Evolutionary conservation across 2,888 invertebrate genomes (phyloP), one percentile per base, ranked within the genome.

Genomic region (Lasiommata megera): DNA sequence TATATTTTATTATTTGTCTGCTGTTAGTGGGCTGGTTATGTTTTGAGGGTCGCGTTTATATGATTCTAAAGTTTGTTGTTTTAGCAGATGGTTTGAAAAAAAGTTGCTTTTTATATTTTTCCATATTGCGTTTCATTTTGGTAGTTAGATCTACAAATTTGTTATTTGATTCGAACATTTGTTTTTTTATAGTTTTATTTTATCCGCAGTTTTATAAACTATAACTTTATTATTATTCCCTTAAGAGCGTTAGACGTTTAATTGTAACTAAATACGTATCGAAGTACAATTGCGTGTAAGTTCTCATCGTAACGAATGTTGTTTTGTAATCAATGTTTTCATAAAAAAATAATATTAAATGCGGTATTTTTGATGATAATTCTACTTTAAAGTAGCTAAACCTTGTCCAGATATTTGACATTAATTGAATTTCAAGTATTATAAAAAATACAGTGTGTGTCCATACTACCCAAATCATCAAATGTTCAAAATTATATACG

Each of bases 401-500:
- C 80, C 80, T 74, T 81, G 87, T 89, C 87, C 87, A 86, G 74
- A 67, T 67, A 71, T 69, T 72, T 76, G 74, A 76, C 36, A 76
- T 69, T 68, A 58, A 43, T 48, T 52, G 38, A 48, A 61, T 56
- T 53, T 44, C 36, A 36, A 53, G 48, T 58, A 61, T 47, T 55
- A 53, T 51, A 70, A 70, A n/a, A 72, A 66, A 65, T 74, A 72
- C 67, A 70, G 67, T 70, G 76, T 70, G 76, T 77, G 83, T 82
- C 82, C 82, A 77, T 72, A 70, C 70, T 72, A 74, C 77, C 77
- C 73, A 74, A 84, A 77, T 87, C 84, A 86, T 88, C 84, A 79
- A 80, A 88, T 88, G 89, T 90, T 89, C 90, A 90, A 90, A 90
- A 89, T 86, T 88, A 90, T 88, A 90, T 90, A 90, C 90, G 90